Percentiles rank a stretch among this genome's conserved stretches.
phyloP scores from a whole-genome alignment of 1,140 invertebrate genomes.

The Zaprionus taronus region DNA sequence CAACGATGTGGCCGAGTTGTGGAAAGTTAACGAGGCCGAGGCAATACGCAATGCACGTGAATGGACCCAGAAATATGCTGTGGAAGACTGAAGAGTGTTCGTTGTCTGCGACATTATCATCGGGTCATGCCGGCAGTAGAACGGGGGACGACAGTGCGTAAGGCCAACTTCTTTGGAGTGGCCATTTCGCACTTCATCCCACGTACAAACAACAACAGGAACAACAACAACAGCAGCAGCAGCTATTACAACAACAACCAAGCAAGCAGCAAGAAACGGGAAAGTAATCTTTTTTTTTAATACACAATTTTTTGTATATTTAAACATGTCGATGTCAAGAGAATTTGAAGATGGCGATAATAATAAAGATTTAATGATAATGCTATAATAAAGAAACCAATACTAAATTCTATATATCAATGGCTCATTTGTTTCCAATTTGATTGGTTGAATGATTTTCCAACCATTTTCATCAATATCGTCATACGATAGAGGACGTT shows the following conservation, averaged over 20 bases:
- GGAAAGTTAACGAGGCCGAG: slow-evolving; percentile 92
- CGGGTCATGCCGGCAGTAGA: slow-evolving; percentile 1
- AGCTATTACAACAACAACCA: not conserved
- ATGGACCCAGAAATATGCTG: slow-evolving; percentile 95
- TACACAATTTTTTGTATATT: slow-evolving; percentile 48
- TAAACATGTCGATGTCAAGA: slow-evolving; percentile 43
- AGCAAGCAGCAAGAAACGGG: slow-evolving; percentile 85
- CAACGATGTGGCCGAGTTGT: slow-evolving; percentile 97
- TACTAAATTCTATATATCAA: slow-evolving; percentile 10
- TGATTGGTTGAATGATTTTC: not conserved
- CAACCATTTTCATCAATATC: not conserved
- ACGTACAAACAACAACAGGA: slow-evolving; percentile 9
- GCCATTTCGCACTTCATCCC: slow-evolving; percentile 10
- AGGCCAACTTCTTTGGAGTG: slow-evolving; percentile 17
- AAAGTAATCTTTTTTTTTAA: slow-evolving; percentile 86
- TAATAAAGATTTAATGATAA: slow-evolving; percentile 44
- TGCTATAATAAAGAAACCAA: slow-evolving; percentile 44
- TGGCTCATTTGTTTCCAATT: not conserved
- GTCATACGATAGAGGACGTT: not conserved
- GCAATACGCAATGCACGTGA: slow-evolving; percentile 97
- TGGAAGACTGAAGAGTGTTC: slow-evolving; percentile 42
- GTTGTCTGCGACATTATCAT: slow-evolving; percentile 1
- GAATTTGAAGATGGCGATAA: slow-evolving; percentile 29
- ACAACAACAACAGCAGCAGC: slow-evolving; percentile 2
- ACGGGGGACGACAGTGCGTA: not conserved